Percentiles rank a stretch among this genome's conserved stretches.
These are phyloP conservation scores for Agapornis roseicollis DNA, from an alignment of 2,113 vertebrate species.

Conservation along the genomic window DNA sequence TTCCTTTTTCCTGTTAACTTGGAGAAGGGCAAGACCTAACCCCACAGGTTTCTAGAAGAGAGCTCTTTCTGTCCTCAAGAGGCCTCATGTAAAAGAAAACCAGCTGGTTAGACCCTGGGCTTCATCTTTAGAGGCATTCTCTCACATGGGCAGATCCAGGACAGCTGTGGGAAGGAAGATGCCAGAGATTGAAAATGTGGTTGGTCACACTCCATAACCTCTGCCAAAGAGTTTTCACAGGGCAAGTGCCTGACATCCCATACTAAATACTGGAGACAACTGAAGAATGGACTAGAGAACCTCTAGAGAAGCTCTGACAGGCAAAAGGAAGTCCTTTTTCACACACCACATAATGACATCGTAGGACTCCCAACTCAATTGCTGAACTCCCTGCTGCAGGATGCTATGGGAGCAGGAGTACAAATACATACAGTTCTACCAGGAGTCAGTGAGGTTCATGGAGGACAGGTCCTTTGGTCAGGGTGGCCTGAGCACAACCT, in stretches of 20 bases:
- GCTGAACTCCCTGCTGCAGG: neutral
- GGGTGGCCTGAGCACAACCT: neutral
- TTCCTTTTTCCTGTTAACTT: neutral
- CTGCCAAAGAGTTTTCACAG: neutral
- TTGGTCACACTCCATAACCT: neutral
- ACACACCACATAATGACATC: neutral
- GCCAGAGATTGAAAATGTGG: neutral
- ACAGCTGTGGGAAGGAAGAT: slow-evolving; percentile 33
- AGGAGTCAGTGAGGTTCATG: neutral
- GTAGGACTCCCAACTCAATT: neutral
- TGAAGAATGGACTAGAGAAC: neutral
- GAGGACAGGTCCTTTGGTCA: neutral
- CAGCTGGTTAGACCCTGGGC: neutral
- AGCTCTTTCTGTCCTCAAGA: neutral
- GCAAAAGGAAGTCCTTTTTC: slow-evolving; percentile 43
- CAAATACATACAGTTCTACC: neutral
- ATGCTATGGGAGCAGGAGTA: neutral
- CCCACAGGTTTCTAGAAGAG: neutral
- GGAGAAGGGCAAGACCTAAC: neutral
- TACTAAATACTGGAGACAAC: neutral
- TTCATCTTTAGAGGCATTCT: neutral
- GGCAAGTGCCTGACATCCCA: neutral
- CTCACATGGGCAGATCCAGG: neutral
- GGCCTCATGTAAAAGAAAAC: neutral
- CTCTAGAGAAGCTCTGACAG: neutral